These are phyloP conservation scores for Odontesthes bonariensis DNA, from an alignment of 2,113 vertebrate species.

Conservation along the genomic window DNA sequence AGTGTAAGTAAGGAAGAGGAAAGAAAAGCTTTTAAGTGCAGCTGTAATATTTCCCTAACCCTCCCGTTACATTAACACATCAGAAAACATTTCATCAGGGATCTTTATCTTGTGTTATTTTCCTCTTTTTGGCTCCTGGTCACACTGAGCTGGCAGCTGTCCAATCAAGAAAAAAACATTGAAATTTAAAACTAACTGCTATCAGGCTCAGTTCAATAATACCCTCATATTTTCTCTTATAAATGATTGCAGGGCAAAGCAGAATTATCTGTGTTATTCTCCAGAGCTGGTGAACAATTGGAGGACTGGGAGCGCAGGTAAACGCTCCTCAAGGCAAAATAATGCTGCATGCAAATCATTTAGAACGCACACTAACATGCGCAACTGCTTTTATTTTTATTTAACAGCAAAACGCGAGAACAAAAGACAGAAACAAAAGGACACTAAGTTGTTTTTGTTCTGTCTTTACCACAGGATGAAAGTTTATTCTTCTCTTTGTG, in stretches of 20 bases:
- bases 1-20: no score
- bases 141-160: neutral
- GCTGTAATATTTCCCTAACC: no score
- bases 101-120: neutral
- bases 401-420: slow-evolving; percentile 18
- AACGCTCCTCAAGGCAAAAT: slow-evolving; percentile 42
- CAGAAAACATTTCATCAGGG: no score
- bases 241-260: slow-evolving; percentile 12
- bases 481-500: slow-evolving; percentile 11
- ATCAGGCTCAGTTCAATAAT: slow-evolving; percentile 8
- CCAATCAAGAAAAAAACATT: slow-evolving; percentile 8
- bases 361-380: slow-evolving; percentile 6
- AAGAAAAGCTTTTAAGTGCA: no score
- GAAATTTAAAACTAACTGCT: neutral
- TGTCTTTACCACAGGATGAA: slow-evolving; percentile 6
- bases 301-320: slow-evolving; percentile 41
- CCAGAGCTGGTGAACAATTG: slow-evolving; percentile 37
- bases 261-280: slow-evolving; percentile 17
- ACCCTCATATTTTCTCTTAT: slow-evolving; percentile 14
- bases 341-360: slow-evolving; percentile 40
- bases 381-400: neutral
- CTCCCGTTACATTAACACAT: no score
- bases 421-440: slow-evolving; percentile 10
- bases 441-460: neutral
- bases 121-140: neutral